phyloP scores from a whole-genome alignment of 53 echinoderm and acorn worm species.

The Hippasteria phrygiana region DNA sequence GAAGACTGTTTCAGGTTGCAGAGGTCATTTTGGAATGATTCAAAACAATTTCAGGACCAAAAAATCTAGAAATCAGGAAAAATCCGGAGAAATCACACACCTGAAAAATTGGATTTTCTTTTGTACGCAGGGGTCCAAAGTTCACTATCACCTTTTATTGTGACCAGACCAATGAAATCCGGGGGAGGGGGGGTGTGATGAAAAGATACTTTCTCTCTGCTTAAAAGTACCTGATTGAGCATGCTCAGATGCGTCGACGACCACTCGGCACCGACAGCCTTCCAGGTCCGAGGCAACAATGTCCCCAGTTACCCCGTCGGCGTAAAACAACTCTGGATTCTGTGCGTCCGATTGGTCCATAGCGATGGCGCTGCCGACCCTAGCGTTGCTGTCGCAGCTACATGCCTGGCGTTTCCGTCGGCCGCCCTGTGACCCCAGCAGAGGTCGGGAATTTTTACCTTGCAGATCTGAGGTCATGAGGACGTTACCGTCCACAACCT shows the following conservation, averaged over 20 bases:
- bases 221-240: constrained; percentile 79
- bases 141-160: too few species aligned
- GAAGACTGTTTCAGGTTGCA: too few species aligned
- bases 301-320: constrained; percentile 63
- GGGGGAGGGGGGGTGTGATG: too few species aligned
- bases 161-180: too few species aligned
- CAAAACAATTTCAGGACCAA: too few species aligned
- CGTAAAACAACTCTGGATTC: constrained; percentile 65
- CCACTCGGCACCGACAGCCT: constrained; percentile 71
- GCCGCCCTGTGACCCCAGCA: constrained; percentile 52
- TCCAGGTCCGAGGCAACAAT: constrained; percentile 75
- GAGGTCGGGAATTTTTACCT: constrained; percentile 64
- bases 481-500: not conserved
- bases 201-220: too few species aligned
- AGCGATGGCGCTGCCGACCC: constrained; percentile 50
- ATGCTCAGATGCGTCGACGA: constrained; percentile 71
- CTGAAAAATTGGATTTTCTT: too few species aligned
- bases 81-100: too few species aligned
- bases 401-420: constrained; percentile 59
- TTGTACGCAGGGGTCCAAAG: too few species aligned
- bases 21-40: too few species aligned
- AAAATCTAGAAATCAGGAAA: too few species aligned
- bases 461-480: constrained; percentile 80
- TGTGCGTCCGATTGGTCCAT: constrained; percentile 73
- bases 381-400: constrained; percentile 34